Conservation (phyloP, 2,888 invertebrate species). For the Plusia festucae region DNA sequence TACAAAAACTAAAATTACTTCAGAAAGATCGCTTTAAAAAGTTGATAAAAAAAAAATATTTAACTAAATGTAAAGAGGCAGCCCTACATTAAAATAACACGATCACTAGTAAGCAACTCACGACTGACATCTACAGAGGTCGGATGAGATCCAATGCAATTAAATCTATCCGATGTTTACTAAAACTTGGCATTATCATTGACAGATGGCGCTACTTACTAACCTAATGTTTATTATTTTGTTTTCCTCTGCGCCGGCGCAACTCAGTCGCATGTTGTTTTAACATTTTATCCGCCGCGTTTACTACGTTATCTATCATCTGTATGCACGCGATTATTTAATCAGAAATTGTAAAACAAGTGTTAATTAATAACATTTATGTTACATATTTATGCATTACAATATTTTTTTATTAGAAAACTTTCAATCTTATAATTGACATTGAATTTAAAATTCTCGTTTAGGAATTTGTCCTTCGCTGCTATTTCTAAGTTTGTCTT, state of each 20-base stretch:
- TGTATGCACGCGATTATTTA: neutral
- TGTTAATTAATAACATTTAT: conserved; percentile 1
- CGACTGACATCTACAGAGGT: conserved; percentile 51
- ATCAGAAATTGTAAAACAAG: neutral
- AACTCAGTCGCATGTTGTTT: conserved; percentile 19
- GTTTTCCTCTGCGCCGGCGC: conserved; percentile 46
- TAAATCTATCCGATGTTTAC: conserved; percentile 54
- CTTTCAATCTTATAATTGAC: too few species aligned
- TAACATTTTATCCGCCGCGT: conserved; percentile 5
- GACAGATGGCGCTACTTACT: conserved; percentile 59
- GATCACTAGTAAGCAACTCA: conserved; percentile 22
- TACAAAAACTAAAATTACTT: neutral
- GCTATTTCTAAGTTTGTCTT: too few species aligned
- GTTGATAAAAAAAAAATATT: neutral
- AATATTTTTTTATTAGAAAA: neutral
- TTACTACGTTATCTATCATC: conserved; percentile 3
- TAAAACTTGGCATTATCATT: conserved; percentile 52
- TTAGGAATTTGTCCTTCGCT: too few species aligned
- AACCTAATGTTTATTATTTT: conserved; percentile 55
- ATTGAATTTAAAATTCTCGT: too few species aligned
- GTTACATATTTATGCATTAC: neutral
- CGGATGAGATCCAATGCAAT: conserved; percentile 49
- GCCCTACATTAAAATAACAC: conserved; percentile 34
- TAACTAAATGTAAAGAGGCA: conserved; percentile 10
- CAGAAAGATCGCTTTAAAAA: neutral